phyloP scores from a whole-genome alignment of 2,888 invertebrate genomes.

The Carcina quercana region DNA sequence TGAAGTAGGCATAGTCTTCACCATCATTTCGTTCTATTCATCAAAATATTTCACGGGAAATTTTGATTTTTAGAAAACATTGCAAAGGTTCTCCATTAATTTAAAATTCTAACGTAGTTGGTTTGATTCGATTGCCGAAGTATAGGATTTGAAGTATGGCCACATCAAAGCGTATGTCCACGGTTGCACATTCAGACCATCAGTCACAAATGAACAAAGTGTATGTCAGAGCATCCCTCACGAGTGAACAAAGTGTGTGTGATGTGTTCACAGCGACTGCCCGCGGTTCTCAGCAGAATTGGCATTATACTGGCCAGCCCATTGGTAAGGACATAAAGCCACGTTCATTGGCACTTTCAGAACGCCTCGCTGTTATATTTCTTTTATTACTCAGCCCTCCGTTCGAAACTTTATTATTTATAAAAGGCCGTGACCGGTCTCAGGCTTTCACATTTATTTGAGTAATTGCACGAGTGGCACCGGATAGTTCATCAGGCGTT shows the following conservation, averaged over 20 bases:
- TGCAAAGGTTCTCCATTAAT: constrained; percentile 70
- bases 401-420: too few relatives aligned
- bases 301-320: constrained; percentile 97
- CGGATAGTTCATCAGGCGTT: too few relatives aligned
- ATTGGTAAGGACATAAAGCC: constrained; percentile 86
- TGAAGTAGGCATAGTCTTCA: too few relatives aligned
- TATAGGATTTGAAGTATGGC: not conserved
- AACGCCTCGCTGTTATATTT: constrained; percentile 53
- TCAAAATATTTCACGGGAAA: constrained; percentile 24
- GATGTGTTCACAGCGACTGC: constrained; percentile 92
- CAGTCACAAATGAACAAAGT: constrained; percentile 67
- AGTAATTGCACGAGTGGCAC: too few relatives aligned
- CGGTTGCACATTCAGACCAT: constrained; percentile 63
- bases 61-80: constrained; percentile 51
- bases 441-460: too few relatives aligned
- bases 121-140: not conserved
- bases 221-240: constrained; percentile 67
- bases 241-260: constrained; percentile 76
- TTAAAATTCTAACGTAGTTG: too few relatives aligned
- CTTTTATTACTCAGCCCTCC: too few relatives aligned
- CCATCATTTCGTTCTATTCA: too few relatives aligned
- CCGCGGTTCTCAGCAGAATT: constrained; percentile 96
- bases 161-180: constrained; percentile 58
- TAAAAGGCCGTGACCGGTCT: too few relatives aligned
- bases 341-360: constrained; percentile 64